phyloP scores from a whole-genome alignment of 2,113 vertebrate genomes.

The Oceanites oceanicus region DNA sequence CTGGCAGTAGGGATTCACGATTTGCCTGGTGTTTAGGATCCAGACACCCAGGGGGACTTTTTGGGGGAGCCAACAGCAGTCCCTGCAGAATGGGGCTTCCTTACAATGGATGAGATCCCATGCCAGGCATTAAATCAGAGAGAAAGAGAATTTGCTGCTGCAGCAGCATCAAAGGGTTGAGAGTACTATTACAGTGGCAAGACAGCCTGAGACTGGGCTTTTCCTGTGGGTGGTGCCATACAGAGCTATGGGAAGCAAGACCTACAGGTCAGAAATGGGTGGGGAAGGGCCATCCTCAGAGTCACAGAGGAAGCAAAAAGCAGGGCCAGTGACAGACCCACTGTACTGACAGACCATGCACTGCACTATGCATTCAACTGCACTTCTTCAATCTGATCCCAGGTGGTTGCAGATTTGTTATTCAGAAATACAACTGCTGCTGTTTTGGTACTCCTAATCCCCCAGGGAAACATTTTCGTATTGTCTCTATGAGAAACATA shows the following conservation, averaged over 20 bases:
- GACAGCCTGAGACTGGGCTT: not conserved
- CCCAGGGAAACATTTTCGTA: not conserved
- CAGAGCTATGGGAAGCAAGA: not conserved
- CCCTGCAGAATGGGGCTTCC: not conserved
- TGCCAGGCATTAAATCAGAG: not conserved
- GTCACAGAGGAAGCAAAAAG: not conserved
- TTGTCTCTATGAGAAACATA: not conserved
- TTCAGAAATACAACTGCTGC: not conserved
- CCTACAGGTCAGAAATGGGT: not conserved
- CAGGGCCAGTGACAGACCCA: too few species aligned
- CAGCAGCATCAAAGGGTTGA: not conserved
- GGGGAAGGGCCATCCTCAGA: not conserved
- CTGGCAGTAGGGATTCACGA: not conserved
- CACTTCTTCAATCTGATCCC: not conserved
- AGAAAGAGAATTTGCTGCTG: not conserved
- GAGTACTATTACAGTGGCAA: not conserved
- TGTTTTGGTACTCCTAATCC: not conserved
- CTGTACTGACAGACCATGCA: not conserved
- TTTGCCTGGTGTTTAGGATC: not conserved
- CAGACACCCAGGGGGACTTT: not conserved
- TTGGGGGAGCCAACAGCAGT: not conserved
- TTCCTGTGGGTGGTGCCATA: too few species aligned
- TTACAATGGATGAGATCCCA: not conserved
- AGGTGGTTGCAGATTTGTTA: not conserved
- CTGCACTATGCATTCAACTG: accelerated